Base-by-base conservation (phyloP, 2,113 vertebrate genomes). In the Sigmodon hispidus region DNA sequence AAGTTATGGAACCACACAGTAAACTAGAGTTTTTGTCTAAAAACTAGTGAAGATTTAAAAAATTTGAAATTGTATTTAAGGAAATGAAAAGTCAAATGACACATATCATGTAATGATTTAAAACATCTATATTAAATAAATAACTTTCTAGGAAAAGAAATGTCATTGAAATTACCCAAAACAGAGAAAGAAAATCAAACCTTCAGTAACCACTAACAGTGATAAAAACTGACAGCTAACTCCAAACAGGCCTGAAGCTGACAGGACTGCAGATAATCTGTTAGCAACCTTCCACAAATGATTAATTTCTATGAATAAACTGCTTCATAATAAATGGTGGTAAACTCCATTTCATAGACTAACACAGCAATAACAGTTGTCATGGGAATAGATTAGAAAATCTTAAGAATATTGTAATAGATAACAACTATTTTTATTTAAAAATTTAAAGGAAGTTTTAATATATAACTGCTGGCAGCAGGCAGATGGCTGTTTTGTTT, bases 371-470 rank as follows among this genome's bases (percentile, higher is more conserved):
- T 90, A 92, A 55, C 45, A 84, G 29, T 77, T 94, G 70, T 63
- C 43, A 83, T 11, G 19, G 65, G 52, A 34, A 16, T 52, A 34
- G 40, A 29, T 59, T 48, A 87, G 63, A 79, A 85, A 88, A 92
- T 57, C 40, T 93, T 88, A 94, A 69, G 72, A 73, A 92, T 63
- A 73, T 48, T 79, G 36, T 57, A 79, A 72, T 72, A 2, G 50
- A 65, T 87, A 73, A 17, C 34, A 55, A 67, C 48, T 50, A 90
- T 87, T 92, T 92, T 94, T 90, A 87, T 73, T 90, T 29, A 90
- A 91, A 94, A 92, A 13, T 72, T 87, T 70, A 95, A 81, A 87
- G 50, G 93, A 95, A 92, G 93, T 97, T 84, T 76, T 95, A 93
- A 90, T 73, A 80, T 94, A 61, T 69, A 89, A 40, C 52, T 94